phyloP scores from a whole-genome alignment of 2,113 vertebrate genomes.

The Saimiri boliviensis region DNA sequence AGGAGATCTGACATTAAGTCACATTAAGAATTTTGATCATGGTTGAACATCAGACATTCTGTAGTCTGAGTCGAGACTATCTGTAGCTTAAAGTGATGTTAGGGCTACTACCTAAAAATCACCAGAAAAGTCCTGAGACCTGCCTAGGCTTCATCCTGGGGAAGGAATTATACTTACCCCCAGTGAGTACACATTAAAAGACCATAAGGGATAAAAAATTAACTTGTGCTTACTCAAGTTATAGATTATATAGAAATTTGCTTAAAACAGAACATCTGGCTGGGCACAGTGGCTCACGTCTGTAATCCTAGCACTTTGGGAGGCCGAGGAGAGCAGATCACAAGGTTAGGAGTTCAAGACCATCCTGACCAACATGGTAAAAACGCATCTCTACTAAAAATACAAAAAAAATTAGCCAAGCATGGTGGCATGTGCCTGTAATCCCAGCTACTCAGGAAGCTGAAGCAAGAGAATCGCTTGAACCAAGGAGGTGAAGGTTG shows the following conservation, averaged over 20 bases:
- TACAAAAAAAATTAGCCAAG: too few species aligned
- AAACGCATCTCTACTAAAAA: too few species aligned
- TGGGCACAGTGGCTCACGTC: too few species aligned
- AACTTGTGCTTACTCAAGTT: background rate
- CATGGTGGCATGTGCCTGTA: too few species aligned
- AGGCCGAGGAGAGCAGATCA: too few species aligned
- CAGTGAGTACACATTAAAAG: background rate
- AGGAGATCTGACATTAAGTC: background rate
- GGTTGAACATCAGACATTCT: background rate
- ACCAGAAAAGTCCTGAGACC: background rate
- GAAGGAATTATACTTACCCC: background rate
- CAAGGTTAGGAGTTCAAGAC: too few species aligned
- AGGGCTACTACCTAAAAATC: background rate
- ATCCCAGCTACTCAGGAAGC: too few species aligned
- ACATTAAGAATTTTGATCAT: background rate
- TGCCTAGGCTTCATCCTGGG: background rate
- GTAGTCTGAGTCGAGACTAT: background rate
- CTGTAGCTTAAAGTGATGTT: background rate
- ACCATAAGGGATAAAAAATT: background rate
- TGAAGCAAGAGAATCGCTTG: too few species aligned
- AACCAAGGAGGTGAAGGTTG: too few species aligned
- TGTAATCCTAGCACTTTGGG: too few species aligned
- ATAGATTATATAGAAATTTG: background rate
- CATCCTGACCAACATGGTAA: too few species aligned
- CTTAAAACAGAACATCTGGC: background rate